These are phyloP conservation scores for Cataglyphis albicans DNA, from an alignment of 2,888 invertebrate species.

Conservation along the genomic window DNA sequence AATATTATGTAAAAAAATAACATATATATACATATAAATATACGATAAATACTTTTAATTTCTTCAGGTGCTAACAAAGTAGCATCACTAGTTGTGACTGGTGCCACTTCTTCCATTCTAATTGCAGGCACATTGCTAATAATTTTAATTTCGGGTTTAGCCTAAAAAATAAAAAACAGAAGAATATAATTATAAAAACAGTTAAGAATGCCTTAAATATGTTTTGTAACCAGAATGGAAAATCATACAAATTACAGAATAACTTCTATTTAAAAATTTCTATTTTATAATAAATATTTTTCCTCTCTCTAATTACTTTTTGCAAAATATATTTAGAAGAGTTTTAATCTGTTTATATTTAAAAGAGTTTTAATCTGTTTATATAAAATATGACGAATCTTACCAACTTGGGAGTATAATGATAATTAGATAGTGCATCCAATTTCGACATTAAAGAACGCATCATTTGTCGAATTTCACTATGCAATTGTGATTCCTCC, in stretches of 20 bases:
- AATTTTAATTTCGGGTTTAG: slow-evolving; percentile 95
- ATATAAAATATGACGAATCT: slow-evolving; percentile 60
- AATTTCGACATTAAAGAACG: slow-evolving; percentile 92
- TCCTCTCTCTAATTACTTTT: background rate
- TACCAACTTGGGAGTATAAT: slow-evolving; percentile 95
- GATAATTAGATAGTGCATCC: slow-evolving; percentile 97
- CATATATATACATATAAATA: slow-evolving; percentile 32
- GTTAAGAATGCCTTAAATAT: background rate
- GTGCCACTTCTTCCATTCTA: slow-evolving; percentile 98
- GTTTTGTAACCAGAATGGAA: background rate
- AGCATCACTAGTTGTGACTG: slow-evolving; percentile 94
- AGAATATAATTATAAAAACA: slow-evolving; percentile 12
- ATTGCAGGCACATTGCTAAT: slow-evolving; percentile 96
- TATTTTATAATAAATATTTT: background rate
- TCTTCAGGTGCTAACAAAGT: slow-evolving; percentile 97
- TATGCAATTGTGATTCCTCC: slow-evolving; percentile 92
- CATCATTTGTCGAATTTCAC: slow-evolving; percentile 92
- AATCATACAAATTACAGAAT: slow-evolving; percentile 6
- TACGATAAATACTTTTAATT: slow-evolving; percentile 88
- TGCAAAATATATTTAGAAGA: slow-evolving; percentile 5
- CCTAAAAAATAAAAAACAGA: slow-evolving; percentile 86
- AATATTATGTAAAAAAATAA: background rate
- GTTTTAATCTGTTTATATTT: background rate
- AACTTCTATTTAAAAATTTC: background rate
- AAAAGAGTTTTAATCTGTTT: background rate